Base-by-base conservation (phyloP, 2,888 invertebrate genomes). In the Polymixis lichenea region DNA sequence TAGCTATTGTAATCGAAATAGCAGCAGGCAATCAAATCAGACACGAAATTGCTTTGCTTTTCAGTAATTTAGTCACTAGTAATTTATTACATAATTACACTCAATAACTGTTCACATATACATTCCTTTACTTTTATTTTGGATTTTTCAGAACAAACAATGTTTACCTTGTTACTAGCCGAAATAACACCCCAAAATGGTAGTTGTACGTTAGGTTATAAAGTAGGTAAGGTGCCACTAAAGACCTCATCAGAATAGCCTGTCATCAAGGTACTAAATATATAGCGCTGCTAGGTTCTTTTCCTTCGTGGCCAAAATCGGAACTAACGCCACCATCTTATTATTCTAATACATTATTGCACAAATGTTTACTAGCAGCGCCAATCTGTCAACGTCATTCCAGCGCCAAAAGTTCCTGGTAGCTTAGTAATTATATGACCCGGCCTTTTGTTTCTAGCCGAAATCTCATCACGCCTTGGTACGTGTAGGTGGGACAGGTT, bases 181-280 rank as follows among this genome's bases (percentile, higher is more conserved):
- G 5, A 43, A 60, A 53, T 32, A 73, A 61, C 4, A 8, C 13
- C 32, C 53, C 11, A 25, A 4, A 0, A 25, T 13, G 0, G 2
- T 38, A 25, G 7, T n/a, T 28, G n/a, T 19, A 64, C n/a, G 8
- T 22, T 43, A 43, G 9, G 8, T 9, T 43, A 43, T 9, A 43
- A 43, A 9, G 43, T 43, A 43, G 43, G 43, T 43, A 43, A 43
- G 43, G 43, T 43, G 9, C 43, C 13, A 51, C 53, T 15, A 19
- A 38, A 68, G 49, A 67, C 60, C 28, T 60, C 70, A 60, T 61
- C 46, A 28, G 46, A 46, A 64, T 75, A 64, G 56, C 56, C 65
- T 53, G 62, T 73, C 67, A n/a, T n/a, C n/a, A n/a, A n/a, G n/a
- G n/a, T n/a, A n/a, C n/a, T n/a, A n/a, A n/a, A n/a, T n/a, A n/a